phyloP scores from a whole-genome alignment of 1,140 invertebrate species.

The Pissodes strobi region DNA sequence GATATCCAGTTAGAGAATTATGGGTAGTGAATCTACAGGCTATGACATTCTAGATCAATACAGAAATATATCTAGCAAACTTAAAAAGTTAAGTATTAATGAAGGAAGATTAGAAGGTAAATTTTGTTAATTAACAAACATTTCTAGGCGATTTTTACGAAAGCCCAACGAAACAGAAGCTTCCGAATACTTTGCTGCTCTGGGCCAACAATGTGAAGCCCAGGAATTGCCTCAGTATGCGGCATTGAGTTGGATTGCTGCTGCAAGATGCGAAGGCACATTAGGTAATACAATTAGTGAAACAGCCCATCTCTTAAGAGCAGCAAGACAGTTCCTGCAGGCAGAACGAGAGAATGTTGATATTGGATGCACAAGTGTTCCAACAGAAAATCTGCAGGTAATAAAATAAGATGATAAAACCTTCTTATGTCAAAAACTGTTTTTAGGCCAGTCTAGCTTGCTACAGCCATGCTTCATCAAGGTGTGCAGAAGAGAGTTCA shows the following conservation, averaged over 20 bases:
- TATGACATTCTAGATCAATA: conserved; percentile 60
- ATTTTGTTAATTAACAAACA: too few relatives aligned
- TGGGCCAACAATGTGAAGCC: conserved; percentile 73
- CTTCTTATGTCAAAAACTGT: too few relatives aligned
- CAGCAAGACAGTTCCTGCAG: conserved; percentile 74
- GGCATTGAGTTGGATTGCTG: conserved; percentile 75
- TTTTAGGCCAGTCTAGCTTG: conserved; percentile 75
- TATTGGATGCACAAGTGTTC: conserved; percentile 70
- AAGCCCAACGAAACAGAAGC: conserved; percentile 78
- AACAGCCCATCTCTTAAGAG: conserved; percentile 70
- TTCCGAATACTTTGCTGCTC: conserved; percentile 66
- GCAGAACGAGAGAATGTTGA: conserved; percentile 69
- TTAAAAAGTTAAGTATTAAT: too few relatives aligned
- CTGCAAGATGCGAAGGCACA: conserved; percentile 75
- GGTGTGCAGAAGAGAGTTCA: conserved; percentile 61
- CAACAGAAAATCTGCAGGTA: conserved; percentile 75
- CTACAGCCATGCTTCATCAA: conserved; percentile 66
- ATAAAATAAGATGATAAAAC: too few relatives aligned
- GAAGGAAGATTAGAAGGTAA: too few relatives aligned
- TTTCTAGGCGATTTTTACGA: conserved; percentile 71
- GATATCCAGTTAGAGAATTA: too few relatives aligned
- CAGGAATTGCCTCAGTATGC: conserved; percentile 78
- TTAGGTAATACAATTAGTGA: conserved; percentile 72
- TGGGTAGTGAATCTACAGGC: conserved; percentile 36
- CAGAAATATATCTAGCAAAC: conserved; percentile 59